Evolutionary conservation across 2,888 invertebrate species (phyloP).

Genomic region (Folsomia manolachei): DNA sequence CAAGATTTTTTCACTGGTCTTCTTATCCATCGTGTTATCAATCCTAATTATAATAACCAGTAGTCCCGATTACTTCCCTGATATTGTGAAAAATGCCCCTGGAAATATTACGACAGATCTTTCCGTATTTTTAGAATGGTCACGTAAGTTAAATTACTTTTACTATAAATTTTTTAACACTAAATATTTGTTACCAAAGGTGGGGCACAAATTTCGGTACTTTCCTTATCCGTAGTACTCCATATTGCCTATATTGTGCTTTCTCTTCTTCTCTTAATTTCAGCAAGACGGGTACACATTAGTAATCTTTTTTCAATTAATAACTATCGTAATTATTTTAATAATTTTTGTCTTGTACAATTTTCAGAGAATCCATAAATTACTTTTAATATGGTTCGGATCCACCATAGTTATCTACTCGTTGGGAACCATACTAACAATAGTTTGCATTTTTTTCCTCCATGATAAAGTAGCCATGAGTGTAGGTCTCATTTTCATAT

Average conservation of each 20-base stretch:
- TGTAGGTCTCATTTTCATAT: background rate
- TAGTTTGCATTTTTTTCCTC: slow-evolving; percentile 18
- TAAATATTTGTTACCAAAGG: slow-evolving; percentile 16
- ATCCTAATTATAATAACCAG: background rate
- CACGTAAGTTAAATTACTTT: slow-evolving; percentile 30
- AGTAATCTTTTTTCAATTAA: background rate
- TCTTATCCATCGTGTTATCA: background rate
- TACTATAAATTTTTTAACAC: background rate
- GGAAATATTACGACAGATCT: slow-evolving; percentile 21
- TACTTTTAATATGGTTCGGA: slow-evolving; percentile 32
- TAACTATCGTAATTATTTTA: too few relatives aligned
- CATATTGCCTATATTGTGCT: slow-evolving; percentile 12
- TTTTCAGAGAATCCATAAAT: slow-evolving; percentile 27
- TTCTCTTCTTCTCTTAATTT: slow-evolving; percentile 19
- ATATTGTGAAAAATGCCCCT: background rate
- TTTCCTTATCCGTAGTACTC: slow-evolving; percentile 3
- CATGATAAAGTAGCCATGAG: slow-evolving; percentile 23
- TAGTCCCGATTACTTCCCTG: slow-evolving; percentile 8
- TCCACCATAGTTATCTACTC: slow-evolving; percentile 17
- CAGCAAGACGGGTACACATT: slow-evolving; percentile 21
- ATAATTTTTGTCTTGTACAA: background rate
- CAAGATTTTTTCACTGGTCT: background rate
- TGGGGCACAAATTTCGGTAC: slow-evolving; percentile 12
- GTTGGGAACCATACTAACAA: background rate
- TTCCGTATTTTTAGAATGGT: slow-evolving; percentile 21